Percentiles rank a stretch among this genome's conserved stretches.
These are phyloP conservation scores for Agrilus planipennis DNA, from an alignment of 1,140 invertebrate species.

Conservation along the genomic window DNA sequence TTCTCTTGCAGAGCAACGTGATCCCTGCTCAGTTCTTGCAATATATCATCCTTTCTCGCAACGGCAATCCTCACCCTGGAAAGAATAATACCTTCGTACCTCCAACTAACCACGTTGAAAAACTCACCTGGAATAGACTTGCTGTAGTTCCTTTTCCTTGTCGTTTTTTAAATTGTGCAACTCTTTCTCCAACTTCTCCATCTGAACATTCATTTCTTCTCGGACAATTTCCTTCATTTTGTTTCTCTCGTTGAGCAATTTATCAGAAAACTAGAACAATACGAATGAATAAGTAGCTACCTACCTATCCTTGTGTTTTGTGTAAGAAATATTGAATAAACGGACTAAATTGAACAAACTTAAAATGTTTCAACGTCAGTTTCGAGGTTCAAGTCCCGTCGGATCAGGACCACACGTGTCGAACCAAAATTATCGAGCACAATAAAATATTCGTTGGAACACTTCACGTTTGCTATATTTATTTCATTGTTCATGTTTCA, in stretches of 20 bases:
- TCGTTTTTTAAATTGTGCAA: constrained; percentile 34
- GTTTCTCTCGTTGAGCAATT: constrained; percentile 37
- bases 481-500: no score
- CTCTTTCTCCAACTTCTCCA: constrained; percentile 35
- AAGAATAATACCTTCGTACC: constrained; percentile 8
- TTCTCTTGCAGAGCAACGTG: constrained; percentile 52
- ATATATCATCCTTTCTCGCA: constrained; percentile 60
- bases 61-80: constrained; percentile 64
- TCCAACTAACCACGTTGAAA: neutral
- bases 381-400: no score
- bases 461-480: no score
- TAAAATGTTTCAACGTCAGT: no score
- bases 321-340: no score
- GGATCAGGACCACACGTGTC: no score
- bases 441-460: no score
- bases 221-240: constrained; percentile 38
- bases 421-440: no score
- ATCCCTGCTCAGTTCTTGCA: constrained; percentile 56
- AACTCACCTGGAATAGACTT: constrained; percentile 39
- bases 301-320: no score
- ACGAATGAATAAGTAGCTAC: no score
- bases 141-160: constrained; percentile 37
- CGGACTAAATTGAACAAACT: no score
- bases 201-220: constrained; percentile 36
- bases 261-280: constrained; percentile 33